Base-by-base conservation (phyloP, 2,113 vertebrate species). In the Pelodiscus sinensis region DNA sequence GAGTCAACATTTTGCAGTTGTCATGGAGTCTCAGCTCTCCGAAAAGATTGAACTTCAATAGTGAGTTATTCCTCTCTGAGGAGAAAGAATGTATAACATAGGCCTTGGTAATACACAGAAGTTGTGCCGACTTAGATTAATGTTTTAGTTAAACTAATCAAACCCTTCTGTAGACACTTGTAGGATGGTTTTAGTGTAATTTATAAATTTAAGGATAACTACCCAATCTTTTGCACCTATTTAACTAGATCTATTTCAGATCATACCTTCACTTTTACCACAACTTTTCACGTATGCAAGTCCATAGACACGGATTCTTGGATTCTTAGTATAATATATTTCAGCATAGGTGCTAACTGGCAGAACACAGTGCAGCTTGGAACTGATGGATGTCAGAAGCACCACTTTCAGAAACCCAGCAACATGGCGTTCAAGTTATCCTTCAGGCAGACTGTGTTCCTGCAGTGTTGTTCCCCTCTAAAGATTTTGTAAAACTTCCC, bases 71-170 rank as follows among this genome's bases (percentile, higher is more conserved):
- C 44, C 86, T 65, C 18, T 6, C 0, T 73, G 44, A 85, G 5
- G 21, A 51, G 82, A 50, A 85, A 84, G 82, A 92, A 78, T 2
- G 0, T 88, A 86, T 79, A 79, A 35, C 75, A 84, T 4, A 21
- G 31, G 3, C 24, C 85, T 79, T 9, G 52, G 83, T 14, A 78
- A 90, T 85, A 9, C 50, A 84, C 6, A 12, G 62, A 16, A 78
- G n/a, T 93, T 11, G 3, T 55, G 83, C 11, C 5, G 58, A 38
- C 80, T 90, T 78, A 89, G 60, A 57, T 6, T 51, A 85, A 89
- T 3, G 80, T 82, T 31, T 62, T 85, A 79, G 60, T 75, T 92
- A 93, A 94, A 6, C 3, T 52, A 78, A 18, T 56, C 73, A 90
- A 38, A 54, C 14, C 38, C 60, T 60, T 90, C 38, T 81, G 15